phyloP scores from a whole-genome alignment of 1,140 invertebrate genomes.

The Periplaneta americana region DNA sequence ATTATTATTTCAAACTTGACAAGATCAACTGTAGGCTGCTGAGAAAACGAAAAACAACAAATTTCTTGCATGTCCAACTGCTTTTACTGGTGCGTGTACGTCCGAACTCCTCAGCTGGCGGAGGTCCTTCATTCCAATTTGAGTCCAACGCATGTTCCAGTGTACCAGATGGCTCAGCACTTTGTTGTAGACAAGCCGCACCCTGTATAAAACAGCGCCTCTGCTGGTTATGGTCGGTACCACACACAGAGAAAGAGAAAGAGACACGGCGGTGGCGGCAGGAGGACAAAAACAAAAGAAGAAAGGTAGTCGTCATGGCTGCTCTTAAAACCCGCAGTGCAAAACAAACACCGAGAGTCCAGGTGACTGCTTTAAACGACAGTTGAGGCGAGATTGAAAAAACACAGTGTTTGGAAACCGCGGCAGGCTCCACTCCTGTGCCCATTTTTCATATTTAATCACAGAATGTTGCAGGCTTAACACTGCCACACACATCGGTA shows the following conservation, averaged over 20 bases:
- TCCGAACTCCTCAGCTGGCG: not conserved
- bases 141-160: not conserved
- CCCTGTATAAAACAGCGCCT: not conserved
- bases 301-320: not conserved
- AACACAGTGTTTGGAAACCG: not conserved
- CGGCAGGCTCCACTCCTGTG: too few relatives aligned
- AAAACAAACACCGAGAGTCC: not conserved
- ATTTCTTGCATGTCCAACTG: too few relatives aligned
- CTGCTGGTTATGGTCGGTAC: not conserved
- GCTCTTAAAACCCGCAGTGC: not conserved
- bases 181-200: not conserved
- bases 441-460: too few relatives aligned
- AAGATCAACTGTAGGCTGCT: too few relatives aligned
- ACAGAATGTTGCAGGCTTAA: too few relatives aligned
- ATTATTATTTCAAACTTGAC: too few relatives aligned
- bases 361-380: not conserved
- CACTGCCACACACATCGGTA: too few relatives aligned
- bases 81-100: too few relatives aligned
- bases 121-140: not conserved
- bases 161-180: not conserved
- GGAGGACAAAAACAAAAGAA: not conserved
- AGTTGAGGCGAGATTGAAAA: not conserved
- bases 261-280: not conserved
- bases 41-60: too few relatives aligned
- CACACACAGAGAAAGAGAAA: not conserved